These are phyloP conservation scores for Orthosia incerta DNA, from an alignment of 2,888 invertebrate species.

Conservation along the genomic window DNA sequence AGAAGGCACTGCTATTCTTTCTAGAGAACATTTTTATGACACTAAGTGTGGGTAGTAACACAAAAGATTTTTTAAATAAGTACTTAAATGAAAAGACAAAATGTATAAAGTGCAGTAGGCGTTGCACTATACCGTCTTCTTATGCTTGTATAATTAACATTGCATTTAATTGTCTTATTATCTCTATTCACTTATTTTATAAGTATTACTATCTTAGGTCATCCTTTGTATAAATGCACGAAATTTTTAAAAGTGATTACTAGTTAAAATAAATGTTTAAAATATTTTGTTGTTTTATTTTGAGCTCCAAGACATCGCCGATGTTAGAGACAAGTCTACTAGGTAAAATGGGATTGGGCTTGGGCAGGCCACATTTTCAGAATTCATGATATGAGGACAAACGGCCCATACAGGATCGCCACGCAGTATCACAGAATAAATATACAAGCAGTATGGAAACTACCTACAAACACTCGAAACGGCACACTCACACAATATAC, in stretches of 20 bases:
- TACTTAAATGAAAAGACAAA: constrained; percentile 26
- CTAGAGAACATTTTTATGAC: neutral
- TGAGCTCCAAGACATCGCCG: neutral
- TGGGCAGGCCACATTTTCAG: too few relatives aligned
- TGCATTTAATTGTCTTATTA: constrained; percentile 50
- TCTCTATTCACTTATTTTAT: constrained; percentile 25
- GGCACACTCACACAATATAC: too few relatives aligned
- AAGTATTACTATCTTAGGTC: constrained; percentile 26
- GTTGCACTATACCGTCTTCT: neutral
- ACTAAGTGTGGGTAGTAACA: neutral
- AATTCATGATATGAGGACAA: too few relatives aligned
- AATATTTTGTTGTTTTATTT: constrained; percentile 4
- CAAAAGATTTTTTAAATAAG: neutral
- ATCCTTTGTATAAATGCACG: constrained; percentile 49
- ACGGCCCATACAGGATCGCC: too few relatives aligned
- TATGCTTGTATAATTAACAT: constrained; percentile 32
- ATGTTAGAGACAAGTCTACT: too few relatives aligned
- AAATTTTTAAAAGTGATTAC: constrained; percentile 47
- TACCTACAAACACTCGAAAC: too few relatives aligned
- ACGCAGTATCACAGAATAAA: too few relatives aligned
- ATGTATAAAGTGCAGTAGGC: neutral
- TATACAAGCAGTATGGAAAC: too few relatives aligned
- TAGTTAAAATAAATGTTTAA: constrained; percentile 60
- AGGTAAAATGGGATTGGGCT: too few relatives aligned
- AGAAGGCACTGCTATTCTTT: neutral